These are phyloP conservation scores for Corynorhinus townsendii DNA, from an alignment of 2,113 vertebrate genomes.

Conservation along the genomic window DNA sequence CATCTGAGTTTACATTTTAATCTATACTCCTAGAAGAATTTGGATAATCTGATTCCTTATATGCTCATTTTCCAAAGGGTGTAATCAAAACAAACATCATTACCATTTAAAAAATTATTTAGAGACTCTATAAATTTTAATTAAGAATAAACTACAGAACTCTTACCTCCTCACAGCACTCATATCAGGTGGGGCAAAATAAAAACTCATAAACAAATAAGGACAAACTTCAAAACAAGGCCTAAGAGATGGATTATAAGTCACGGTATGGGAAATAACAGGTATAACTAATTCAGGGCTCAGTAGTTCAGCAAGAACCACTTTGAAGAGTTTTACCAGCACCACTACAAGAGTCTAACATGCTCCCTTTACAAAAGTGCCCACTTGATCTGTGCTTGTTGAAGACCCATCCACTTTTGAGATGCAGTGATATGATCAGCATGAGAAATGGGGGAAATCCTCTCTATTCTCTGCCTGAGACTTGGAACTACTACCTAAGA, in stretches of 20 bases:
- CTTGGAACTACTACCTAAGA: not conserved
- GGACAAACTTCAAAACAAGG: not conserved
- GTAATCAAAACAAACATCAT: not conserved
- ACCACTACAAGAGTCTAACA: not conserved
- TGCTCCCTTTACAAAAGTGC: not conserved
- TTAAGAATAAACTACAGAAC: not conserved
- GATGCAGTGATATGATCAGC: not conserved
- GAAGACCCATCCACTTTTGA: not conserved
- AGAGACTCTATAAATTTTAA: not conserved
- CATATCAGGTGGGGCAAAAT: not conserved
- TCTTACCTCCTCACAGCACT: not conserved
- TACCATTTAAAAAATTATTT: conserved; percentile 5
- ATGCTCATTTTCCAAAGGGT: not conserved
- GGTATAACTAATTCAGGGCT: not conserved
- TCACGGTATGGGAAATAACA: not conserved
- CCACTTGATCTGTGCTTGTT: not conserved
- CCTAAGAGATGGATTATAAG: not conserved
- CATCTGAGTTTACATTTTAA: conserved; percentile 4
- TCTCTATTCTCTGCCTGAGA: not conserved
- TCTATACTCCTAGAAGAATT: not conserved
- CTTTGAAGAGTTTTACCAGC: not conserved
- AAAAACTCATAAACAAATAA: not conserved
- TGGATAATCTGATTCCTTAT: not conserved
- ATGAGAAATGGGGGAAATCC: not conserved
- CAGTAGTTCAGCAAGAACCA: not conserved